These are phyloP conservation scores for Neodiprion virginianus DNA, from an alignment of 1,140 invertebrate genomes.

Conservation along the genomic window DNA sequence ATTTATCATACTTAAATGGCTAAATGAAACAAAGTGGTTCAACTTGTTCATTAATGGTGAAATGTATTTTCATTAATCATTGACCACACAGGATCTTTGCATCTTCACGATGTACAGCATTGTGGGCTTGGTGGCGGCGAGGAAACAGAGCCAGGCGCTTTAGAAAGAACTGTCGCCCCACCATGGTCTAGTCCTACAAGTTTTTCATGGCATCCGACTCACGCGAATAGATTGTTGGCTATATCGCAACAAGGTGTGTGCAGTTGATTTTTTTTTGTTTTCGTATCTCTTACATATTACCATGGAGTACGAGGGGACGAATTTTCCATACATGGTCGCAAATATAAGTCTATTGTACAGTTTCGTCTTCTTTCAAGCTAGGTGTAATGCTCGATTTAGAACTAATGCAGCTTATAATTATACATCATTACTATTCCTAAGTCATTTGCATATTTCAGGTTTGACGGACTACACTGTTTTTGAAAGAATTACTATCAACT, in stretches of 20 bases:
- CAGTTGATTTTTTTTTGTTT: slow-evolving; percentile 19
- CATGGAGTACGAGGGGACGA: background rate
- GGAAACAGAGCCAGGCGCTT: slow-evolving; percentile 75
- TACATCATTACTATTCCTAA: background rate
- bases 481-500: slow-evolving; percentile 83
- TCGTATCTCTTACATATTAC: slow-evolving; percentile 9
- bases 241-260: slow-evolving; percentile 66
- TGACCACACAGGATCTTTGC: slow-evolving; percentile 58
- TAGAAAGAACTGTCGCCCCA: slow-evolving; percentile 75
- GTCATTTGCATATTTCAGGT: slow-evolving; percentile 52
- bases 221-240: slow-evolving; percentile 78
- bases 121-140: slow-evolving; percentile 69
- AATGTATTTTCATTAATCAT: background rate
- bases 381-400: too few relatives aligned
- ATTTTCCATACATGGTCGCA: slow-evolving; percentile 10
- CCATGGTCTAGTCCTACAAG: slow-evolving; percentile 66
- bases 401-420: background rate
- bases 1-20: background rate
- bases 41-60: too few relatives aligned
- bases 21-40: too few relatives aligned
- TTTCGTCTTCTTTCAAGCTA: too few relatives aligned
- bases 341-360: background rate
- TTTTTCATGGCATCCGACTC: slow-evolving; percentile 84
- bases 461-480: slow-evolving; percentile 77
- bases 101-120: slow-evolving; percentile 84